These are phyloP conservation scores for Miltochrista miniata DNA, from an alignment of 2,888 invertebrate genomes.

Conservation along the genomic window DNA sequence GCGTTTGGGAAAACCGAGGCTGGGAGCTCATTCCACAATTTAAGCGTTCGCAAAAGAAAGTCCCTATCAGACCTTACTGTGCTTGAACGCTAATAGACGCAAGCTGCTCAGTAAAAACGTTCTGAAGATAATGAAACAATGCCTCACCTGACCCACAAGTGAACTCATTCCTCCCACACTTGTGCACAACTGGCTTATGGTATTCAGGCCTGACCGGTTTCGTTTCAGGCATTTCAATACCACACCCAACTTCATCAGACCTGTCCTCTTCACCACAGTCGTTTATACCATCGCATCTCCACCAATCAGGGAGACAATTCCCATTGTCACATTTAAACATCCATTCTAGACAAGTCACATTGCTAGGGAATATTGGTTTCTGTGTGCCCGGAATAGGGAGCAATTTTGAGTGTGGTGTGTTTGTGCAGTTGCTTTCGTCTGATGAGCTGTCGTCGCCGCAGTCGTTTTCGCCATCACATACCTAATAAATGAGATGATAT, in stretches of 20 bases:
- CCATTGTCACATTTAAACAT: conserved; percentile 90
- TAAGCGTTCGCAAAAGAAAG: too few species aligned
- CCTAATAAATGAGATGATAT: conserved; percentile 59
- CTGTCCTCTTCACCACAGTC: conserved; percentile 91
- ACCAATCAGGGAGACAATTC: conserved; percentile 90
- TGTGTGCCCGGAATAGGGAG: conserved; percentile 53
- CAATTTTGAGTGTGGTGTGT: conserved; percentile 54
- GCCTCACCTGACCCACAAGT: conserved; percentile 71
- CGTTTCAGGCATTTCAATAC: conserved; percentile 44
- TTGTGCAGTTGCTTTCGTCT: conserved; percentile 89
- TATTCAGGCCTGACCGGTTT: conserved; percentile 51
- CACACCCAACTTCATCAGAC: conserved; percentile 88
- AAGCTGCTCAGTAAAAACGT: too few species aligned
- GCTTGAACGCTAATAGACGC: too few species aligned
- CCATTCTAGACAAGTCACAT: conserved; percentile 86
- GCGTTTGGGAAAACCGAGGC: too few species aligned
- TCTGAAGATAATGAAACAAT: too few species aligned
- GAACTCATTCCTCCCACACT: conserved; percentile 71
- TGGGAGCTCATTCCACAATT: too few species aligned
- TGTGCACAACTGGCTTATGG: conserved; percentile 36
- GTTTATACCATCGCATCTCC: conserved; percentile 90
- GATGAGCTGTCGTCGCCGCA: conserved; percentile 86
- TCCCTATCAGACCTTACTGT: too few species aligned
- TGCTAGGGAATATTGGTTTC: conserved; percentile 54
- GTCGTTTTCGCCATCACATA: conserved; percentile 88